A percentile compares a stretch with the other conserved stretches of the same genome.
phyloP scores from a whole-genome alignment of 2,113 vertebrate species.

The Zosterops japonicus region DNA sequence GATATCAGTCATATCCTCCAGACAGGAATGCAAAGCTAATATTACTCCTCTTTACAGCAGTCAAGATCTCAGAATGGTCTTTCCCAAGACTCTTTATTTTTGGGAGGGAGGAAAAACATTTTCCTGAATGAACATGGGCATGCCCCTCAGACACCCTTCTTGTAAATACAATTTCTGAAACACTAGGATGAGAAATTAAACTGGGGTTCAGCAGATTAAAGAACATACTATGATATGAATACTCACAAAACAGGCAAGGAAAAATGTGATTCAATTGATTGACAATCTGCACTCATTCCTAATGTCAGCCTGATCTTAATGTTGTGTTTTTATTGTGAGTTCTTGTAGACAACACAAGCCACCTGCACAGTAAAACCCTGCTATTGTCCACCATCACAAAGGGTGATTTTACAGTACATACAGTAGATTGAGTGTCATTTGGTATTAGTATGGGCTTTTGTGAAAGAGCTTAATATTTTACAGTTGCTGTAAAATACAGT shows the following conservation, averaged over 20 bases:
- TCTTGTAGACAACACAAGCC: neutral
- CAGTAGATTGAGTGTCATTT: neutral
- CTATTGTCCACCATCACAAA: neutral
- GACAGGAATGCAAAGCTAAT: neutral
- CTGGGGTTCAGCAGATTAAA: neutral
- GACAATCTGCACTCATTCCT: neutral
- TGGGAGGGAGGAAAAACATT: neutral
- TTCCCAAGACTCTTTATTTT: neutral
- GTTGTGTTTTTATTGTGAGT: neutral
- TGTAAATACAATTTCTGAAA: neutral
- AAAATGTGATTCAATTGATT: neutral
- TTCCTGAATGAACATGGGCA: neutral
- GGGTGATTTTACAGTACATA: slow-evolving; percentile 4
- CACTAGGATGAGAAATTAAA: neutral
- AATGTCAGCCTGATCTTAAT: neutral
- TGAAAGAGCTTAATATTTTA: slow-evolving; percentile 7
- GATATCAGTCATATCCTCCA: neutral
- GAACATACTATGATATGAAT: neutral
- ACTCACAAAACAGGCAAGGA: neutral
- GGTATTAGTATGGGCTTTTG: neutral
- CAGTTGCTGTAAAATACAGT: neutral
- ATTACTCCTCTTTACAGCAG: neutral
- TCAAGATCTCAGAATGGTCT: neutral
- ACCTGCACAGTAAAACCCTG: neutral
- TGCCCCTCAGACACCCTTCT: neutral